These are phyloP conservation scores for Philonicus albiceps DNA, from an alignment of 2,888 invertebrate genomes.

Conservation along the genomic window DNA sequence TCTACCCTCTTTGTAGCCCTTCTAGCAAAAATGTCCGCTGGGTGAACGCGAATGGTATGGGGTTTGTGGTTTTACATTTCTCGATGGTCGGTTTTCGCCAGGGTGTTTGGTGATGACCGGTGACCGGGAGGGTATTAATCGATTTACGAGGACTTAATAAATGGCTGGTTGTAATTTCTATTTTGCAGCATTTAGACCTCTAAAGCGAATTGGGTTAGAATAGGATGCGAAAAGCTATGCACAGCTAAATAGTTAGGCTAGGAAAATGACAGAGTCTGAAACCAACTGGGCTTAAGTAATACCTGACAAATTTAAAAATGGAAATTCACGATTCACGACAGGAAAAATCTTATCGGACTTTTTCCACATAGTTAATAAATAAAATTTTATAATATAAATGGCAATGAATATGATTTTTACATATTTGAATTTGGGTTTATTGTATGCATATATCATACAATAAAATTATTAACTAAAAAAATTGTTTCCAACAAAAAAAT, in stretches of 20 bases:
- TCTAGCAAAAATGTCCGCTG: not conserved
- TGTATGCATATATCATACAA: too few species aligned
- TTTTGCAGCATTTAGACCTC: not conserved
- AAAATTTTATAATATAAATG: too few species aligned
- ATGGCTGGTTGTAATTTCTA: not conserved
- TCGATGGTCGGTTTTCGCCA: not conserved
- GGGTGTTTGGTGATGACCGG: not conserved
- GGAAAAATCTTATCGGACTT: not conserved
- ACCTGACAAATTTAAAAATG: not conserved
- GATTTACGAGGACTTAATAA: not conserved
- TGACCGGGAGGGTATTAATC: not conserved
- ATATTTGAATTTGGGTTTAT: too few species aligned
- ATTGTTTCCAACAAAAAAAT: too few species aligned
- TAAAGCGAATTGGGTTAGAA: not conserved
- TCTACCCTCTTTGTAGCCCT: not conserved
- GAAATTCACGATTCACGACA: not conserved
- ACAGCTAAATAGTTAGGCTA: not conserved
- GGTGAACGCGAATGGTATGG: not conserved
- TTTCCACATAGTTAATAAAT: too few species aligned
- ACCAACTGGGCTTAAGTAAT: not conserved
- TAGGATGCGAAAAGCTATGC: not conserved
- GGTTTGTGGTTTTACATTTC: not conserved
- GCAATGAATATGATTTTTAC: too few species aligned
- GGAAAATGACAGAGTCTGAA: not conserved
- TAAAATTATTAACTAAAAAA: too few species aligned